Base-by-base conservation (phyloP, 2,888 invertebrate species). In the Brachyopa scutellaris region DNA sequence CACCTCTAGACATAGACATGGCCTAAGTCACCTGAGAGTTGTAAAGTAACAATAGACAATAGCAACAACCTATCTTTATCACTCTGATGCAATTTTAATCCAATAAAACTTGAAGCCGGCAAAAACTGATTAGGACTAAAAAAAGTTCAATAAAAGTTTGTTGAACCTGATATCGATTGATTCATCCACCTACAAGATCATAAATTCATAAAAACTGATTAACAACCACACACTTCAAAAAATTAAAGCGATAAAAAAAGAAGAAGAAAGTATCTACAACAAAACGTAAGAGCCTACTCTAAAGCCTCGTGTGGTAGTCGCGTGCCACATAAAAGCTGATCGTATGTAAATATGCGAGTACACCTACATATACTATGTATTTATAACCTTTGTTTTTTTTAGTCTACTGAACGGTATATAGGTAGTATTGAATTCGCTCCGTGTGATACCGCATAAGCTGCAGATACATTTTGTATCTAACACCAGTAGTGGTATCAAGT, bases 301-400 rank as follows among this genome's bases (percentile, higher is more conserved):
- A 4, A 7, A 38, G 21, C 15, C 17, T 13, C 21, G 31, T 19
- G 23, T 15, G 33, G 15, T 33, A n/a, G 69, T 69, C 69, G 69
- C 69, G 69, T 69, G 69, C 38, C 49, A 69, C 23, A 45, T 45
- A 38, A 17, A 21, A 36, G 17, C 26, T n/a, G 33, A 17, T 51
- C 9, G 11, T 21, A 38, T 26, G 59, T n/a, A 36, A 62, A 62
- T 62, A 47, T 7, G 1, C 4, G 7, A n/a, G n/a, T n/a, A n/a
- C n/a, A n/a, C n/a, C n/a, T n/a, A n/a, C n/a, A n/a, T n/a, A n/a
- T n/a, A n/a, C n/a, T n/a, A n/a, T n/a, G n/a, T n/a, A n/a, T n/a
- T n/a, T n/a, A n/a, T n/a, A n/a, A n/a, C n/a, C 9, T n/a, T 55
- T 11, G 1, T 11, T 55, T 23, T 19, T 17, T 9, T n/a, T n/a